Evolutionary conservation across 2,797 vertebrate species (phyloP).

Genomic region (Crotalus adamanteus): DNA sequence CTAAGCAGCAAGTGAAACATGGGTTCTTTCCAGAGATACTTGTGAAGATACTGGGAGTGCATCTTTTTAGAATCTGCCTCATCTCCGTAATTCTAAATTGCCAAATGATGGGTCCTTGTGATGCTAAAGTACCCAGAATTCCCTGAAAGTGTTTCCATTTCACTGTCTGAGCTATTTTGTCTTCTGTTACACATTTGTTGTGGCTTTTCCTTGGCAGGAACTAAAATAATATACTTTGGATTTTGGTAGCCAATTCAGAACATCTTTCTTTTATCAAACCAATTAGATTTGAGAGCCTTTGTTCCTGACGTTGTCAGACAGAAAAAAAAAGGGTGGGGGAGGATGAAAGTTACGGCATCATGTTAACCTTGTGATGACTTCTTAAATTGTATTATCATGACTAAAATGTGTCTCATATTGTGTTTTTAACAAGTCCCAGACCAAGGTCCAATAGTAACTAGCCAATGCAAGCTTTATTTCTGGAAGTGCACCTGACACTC

Average conservation of each 20-base stretch:
- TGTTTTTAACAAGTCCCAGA: slow-evolving; percentile 61
- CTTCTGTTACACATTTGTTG: background rate
- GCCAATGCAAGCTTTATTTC: background rate
- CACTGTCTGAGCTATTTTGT: background rate
- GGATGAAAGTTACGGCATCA: slow-evolving; percentile 38
- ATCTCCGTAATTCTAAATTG: background rate
- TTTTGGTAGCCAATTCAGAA: background rate
- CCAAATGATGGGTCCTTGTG: background rate
- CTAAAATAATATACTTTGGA: background rate
- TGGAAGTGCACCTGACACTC: background rate
- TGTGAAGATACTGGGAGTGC: background rate
- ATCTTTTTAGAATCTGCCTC: background rate
- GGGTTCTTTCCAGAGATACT: background rate
- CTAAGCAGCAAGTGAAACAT: background rate
- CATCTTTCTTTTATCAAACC: slow-evolving; percentile 48
- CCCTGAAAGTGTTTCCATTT: background rate
- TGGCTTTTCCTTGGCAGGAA: background rate
- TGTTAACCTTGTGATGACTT: slow-evolving; percentile 49
- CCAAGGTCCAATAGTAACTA: slow-evolving; percentile 33
- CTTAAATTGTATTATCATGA: slow-evolving; percentile 44
- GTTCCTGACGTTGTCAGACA: slow-evolving; percentile 50
- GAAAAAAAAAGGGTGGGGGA: slow-evolving; percentile 50
- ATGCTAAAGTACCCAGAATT: background rate
- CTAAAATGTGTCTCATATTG: slow-evolving; percentile 9
- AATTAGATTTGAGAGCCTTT: slow-evolving; percentile 46